Conservation (phyloP, 1,140 invertebrate species). For the Drosophila lowei region DNA sequence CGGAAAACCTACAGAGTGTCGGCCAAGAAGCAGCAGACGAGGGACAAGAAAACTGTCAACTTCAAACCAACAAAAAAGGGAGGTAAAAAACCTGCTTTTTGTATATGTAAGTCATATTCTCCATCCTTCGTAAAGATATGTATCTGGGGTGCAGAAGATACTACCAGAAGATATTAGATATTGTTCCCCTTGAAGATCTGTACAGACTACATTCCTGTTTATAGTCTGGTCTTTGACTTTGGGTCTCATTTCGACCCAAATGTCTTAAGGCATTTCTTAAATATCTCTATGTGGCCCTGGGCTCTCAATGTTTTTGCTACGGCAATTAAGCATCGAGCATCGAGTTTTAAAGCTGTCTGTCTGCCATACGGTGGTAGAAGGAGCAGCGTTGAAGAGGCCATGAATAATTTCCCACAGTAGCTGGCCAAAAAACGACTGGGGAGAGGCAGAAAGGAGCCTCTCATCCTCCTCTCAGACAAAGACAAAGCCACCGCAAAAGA, state of each 20-base stretch:
- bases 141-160: too few relatives aligned
- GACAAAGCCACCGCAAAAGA: constrained; percentile 51
- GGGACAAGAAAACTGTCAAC: constrained; percentile 22
- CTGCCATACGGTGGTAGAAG: too few relatives aligned
- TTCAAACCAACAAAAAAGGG: constrained; percentile 24
- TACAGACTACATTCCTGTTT: too few relatives aligned
- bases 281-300: not conserved
- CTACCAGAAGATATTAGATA: too few relatives aligned
- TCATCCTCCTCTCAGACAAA: constrained; percentile 20
- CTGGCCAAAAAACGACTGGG: constrained; percentile 22
- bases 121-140: too few relatives aligned
- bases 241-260: not conserved
- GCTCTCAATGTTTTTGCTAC: constrained; percentile 33
- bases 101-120: too few relatives aligned
- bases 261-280: constrained; percentile 7
- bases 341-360: constrained; percentile 7
- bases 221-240: too few relatives aligned
- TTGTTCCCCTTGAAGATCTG: too few relatives aligned
- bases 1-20: constrained; percentile 17
- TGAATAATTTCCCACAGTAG: constrained; percentile 45
- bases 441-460: constrained; percentile 2
- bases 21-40: constrained; percentile 31
- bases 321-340: constrained; percentile 54
- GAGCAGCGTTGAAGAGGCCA: constrained; percentile 38
- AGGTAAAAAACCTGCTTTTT: not conserved